phyloP scores from a whole-genome alignment of 2,113 vertebrate species.

The Gavia stellata region DNA sequence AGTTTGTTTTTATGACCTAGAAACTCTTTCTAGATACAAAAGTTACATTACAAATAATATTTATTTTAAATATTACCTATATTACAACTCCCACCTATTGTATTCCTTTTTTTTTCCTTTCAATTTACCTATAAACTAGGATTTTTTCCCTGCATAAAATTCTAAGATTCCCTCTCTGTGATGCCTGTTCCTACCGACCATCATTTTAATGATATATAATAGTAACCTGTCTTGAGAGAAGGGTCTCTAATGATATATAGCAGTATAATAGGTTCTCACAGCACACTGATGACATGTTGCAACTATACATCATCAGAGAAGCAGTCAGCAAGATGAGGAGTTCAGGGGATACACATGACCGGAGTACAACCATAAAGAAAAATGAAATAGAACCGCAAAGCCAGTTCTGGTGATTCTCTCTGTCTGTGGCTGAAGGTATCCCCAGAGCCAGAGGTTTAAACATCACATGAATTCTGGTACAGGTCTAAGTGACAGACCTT shows the following conservation, averaged over 20 bases:
- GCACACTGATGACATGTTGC: conserved; percentile 2
- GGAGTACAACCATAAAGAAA: neutral
- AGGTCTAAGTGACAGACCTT: neutral
- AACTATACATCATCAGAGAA: conserved; percentile 30
- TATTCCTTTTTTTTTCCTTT: neutral
- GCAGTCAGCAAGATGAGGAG: conserved; percentile 20
- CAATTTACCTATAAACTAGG: neutral
- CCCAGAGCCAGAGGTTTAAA: neutral
- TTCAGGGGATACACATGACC: neutral
- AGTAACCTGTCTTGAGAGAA: conserved; percentile 38
- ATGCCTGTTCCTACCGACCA: neutral
- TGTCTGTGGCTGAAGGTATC: neutral
- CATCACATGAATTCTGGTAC: neutral
- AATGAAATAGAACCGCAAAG: neutral
- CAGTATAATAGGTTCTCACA: conserved; percentile 17
- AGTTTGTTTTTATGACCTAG: neutral
- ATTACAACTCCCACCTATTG: neutral
- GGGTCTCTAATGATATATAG: conserved; percentile 36
- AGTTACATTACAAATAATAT: neutral
- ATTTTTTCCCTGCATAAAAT: neutral
- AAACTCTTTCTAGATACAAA: neutral
- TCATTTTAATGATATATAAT: conserved; percentile 61
- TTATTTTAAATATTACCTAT: neutral
- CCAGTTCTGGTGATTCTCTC: neutral
- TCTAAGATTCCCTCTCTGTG: conserved; percentile 10